These are phyloP conservation scores for Danaus plexippus DNA, from an alignment of 1,140 invertebrate species.

Conservation along the genomic window DNA sequence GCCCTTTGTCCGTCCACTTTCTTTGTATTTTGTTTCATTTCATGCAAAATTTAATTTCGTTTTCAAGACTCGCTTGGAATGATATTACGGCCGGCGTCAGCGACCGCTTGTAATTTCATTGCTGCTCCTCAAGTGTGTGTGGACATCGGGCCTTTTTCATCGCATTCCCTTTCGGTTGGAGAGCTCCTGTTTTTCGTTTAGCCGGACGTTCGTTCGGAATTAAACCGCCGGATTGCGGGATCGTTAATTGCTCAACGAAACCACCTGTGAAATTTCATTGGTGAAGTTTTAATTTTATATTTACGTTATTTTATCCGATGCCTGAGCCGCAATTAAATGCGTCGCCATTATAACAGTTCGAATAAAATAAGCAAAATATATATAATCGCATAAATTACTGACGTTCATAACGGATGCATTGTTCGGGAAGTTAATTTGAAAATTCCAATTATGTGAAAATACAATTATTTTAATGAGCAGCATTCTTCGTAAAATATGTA, in stretches of 20 bases:
- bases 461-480: too few species aligned
- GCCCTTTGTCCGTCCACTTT: slow-evolving; percentile 64
- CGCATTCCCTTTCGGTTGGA: slow-evolving; percentile 65
- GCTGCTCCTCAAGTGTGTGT: slow-evolving; percentile 64
- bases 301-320: slow-evolving; percentile 38
- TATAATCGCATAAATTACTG: background rate
- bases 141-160: slow-evolving; percentile 67
- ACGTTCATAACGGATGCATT: too few species aligned
- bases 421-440: too few species aligned
- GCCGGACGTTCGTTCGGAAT: slow-evolving; percentile 55
- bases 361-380: too few species aligned
- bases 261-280: slow-evolving; percentile 59
- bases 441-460: too few species aligned
- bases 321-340: slow-evolving; percentile 33
- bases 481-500: too few species aligned
- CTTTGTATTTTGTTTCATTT: slow-evolving; percentile 70
- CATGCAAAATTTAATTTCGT: slow-evolving; percentile 72
- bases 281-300: slow-evolving; percentile 42
- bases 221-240: slow-evolving; percentile 58
- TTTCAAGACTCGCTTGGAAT: slow-evolving; percentile 69
- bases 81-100: slow-evolving; percentile 61
- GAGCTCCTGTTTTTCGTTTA: slow-evolving; percentile 58
- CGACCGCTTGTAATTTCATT: slow-evolving; percentile 62
- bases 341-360: slow-evolving; percentile 9
- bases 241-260: slow-evolving; percentile 65